These are phyloP conservation scores for Danaus plexippus DNA, from an alignment of 1,140 invertebrate species.

Conservation along the genomic window DNA sequence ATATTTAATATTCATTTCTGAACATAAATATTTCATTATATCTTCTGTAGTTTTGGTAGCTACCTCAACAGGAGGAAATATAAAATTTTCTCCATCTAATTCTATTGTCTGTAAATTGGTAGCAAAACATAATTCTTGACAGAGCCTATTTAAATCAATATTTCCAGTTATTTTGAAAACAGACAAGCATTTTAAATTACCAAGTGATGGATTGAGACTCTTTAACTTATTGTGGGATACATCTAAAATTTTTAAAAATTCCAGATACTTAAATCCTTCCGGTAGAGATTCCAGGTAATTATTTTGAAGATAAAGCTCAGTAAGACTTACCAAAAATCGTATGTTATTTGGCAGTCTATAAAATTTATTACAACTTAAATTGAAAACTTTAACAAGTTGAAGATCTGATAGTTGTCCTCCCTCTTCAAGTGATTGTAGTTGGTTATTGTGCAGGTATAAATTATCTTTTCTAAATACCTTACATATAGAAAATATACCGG, in stretches of 20 bases:
- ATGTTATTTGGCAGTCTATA: slow-evolving; percentile 75
- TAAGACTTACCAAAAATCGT: slow-evolving; percentile 74
- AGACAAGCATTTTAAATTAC: slow-evolving; percentile 74
- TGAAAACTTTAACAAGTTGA: slow-evolving; percentile 77
- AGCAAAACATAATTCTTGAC: slow-evolving; percentile 75
- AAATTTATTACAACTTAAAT: slow-evolving; percentile 82
- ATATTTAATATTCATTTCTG: slow-evolving; percentile 62
- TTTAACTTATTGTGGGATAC: slow-evolving; percentile 80
- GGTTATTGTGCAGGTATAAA: slow-evolving; percentile 78
- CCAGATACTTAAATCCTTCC: slow-evolving; percentile 75
- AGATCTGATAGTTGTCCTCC: slow-evolving; percentile 81
- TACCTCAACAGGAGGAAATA: slow-evolving; percentile 76
- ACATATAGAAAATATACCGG: slow-evolving; percentile 83
- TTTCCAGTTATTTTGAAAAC: slow-evolving; percentile 75
- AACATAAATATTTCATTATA: slow-evolving; percentile 79
- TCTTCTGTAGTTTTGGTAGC: slow-evolving; percentile 72
- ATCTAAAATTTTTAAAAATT: slow-evolving; percentile 77
- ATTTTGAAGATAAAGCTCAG: slow-evolving; percentile 77
- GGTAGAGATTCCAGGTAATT: slow-evolving; percentile 79
- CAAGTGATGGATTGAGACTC: slow-evolving; percentile 76
- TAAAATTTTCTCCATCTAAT: slow-evolving; percentile 75
- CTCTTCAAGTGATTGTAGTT: slow-evolving; percentile 76
- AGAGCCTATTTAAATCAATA: slow-evolving; percentile 72
- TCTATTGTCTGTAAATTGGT: slow-evolving; percentile 73
- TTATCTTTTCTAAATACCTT: slow-evolving; percentile 83